These are phyloP conservation scores for Ceriagrion tenellum DNA, from an alignment of 2,888 invertebrate species.

Conservation along the genomic window DNA sequence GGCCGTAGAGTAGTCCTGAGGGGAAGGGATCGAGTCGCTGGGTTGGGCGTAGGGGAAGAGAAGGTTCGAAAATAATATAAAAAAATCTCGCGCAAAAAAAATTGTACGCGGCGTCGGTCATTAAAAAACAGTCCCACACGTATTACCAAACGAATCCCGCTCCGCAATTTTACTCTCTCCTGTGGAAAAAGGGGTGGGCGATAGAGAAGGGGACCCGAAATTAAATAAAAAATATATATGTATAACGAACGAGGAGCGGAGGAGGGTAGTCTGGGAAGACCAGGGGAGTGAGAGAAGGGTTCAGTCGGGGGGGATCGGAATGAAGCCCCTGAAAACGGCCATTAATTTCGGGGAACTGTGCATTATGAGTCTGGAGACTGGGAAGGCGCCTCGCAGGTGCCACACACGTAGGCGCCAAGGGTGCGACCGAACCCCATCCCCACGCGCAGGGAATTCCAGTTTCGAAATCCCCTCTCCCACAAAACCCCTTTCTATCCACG, in stretches of 20 bases:
- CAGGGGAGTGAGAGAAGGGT: background rate
- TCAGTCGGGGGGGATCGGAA: background rate
- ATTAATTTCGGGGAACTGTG: slow-evolving; percentile 20
- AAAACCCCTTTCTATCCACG: too few relatives aligned
- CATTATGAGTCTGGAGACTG: slow-evolving; percentile 30
- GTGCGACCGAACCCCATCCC: background rate
- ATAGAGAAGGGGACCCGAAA: background rate
- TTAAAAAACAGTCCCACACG: slow-evolving; percentile 10
- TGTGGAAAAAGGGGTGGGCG: too few relatives aligned
- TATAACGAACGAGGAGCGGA: background rate
- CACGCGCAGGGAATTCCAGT: background rate
- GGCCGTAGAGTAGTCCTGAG: background rate
- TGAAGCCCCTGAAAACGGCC: background rate
- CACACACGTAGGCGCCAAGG: background rate
- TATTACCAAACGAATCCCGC: slow-evolving; percentile 22
- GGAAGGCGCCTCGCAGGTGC: slow-evolving; percentile 26
- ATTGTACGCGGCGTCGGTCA: background rate
- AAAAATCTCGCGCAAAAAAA: background rate
- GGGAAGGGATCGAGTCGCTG: background rate
- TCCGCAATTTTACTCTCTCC: background rate
- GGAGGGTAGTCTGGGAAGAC: background rate
- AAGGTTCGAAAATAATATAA: background rate
- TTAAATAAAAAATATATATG: slow-evolving; percentile 3
- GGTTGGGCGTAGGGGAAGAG: background rate
- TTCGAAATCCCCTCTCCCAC: background rate